Conservation (phyloP, 2,888 invertebrate species). For the Rhogogaster chlorosoma region DNA sequence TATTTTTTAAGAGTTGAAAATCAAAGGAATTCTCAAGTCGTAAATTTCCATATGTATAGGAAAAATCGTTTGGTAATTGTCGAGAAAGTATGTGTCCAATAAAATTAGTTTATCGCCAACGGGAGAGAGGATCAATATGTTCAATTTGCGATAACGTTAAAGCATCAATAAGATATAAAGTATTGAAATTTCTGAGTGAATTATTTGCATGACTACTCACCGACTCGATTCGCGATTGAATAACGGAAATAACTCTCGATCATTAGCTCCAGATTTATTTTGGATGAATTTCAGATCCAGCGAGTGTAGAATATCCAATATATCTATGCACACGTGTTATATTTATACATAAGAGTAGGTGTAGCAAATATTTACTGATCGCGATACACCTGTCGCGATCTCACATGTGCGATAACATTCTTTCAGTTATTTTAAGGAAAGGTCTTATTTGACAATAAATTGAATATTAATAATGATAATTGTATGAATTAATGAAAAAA, state of each 20-base stretch:
- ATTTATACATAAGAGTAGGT: not conserved
- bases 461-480: not conserved
- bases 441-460: not conserved
- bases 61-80: not conserved
- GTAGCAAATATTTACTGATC: not conserved
- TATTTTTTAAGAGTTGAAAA: not conserved
- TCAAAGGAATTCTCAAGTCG: not conserved
- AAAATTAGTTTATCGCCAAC: not conserved
- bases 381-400: not conserved
- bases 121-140: not conserved
- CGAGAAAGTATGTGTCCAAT: not conserved
- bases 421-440: not conserved
- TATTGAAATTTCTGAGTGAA: not conserved
- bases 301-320: not conserved
- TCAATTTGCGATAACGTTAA: not conserved
- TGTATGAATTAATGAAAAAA: not conserved
- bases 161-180: not conserved
- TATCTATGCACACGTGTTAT: not conserved
- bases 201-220: not conserved
- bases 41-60: not conserved
- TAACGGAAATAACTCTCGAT: constrained; percentile 6
- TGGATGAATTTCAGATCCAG: not conserved
- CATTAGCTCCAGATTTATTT: not conserved
- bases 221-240: not conserved
- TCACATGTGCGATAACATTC: not conserved